Conservation (phyloP, 2,113 vertebrate genomes). For the Pseudorectes ferrugineus region DNA sequence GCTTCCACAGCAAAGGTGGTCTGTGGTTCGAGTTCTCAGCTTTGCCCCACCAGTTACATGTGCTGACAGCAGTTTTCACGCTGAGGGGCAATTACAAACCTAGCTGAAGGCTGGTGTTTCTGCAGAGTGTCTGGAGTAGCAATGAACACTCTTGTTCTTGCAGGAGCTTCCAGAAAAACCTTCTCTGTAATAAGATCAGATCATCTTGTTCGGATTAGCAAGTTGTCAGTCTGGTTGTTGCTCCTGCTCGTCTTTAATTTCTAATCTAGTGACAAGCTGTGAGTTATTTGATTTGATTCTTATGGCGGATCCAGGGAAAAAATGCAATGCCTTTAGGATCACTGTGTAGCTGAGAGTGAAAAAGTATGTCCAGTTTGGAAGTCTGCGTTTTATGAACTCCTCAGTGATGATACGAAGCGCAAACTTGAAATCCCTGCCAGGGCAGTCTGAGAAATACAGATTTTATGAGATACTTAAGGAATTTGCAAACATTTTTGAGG, state of each 20-base stretch:
- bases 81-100: background rate
- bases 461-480: slow-evolving; percentile 2
- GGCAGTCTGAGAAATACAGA: background rate
- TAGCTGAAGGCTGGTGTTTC: background rate
- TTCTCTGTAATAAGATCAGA: background rate
- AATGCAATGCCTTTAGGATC: background rate
- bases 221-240: background rate
- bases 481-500: slow-evolving; percentile 8
- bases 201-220: background rate
- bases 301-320: background rate
- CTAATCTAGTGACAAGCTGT: background rate
- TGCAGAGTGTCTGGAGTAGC: background rate
- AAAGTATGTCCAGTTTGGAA: background rate
- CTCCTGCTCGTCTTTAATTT: background rate
- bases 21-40: background rate
- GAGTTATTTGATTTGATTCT: background rate
- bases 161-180: background rate
- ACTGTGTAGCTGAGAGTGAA: background rate
- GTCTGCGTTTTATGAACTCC: background rate
- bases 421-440: background rate
- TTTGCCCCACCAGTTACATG: background rate
- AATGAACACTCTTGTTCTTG: background rate
- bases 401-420: background rate
- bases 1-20: background rate
- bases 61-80: background rate